These are phyloP conservation scores for Drosophila seclusa DNA, from an alignment of 2,888 invertebrate genomes.

Conservation along the genomic window DNA sequence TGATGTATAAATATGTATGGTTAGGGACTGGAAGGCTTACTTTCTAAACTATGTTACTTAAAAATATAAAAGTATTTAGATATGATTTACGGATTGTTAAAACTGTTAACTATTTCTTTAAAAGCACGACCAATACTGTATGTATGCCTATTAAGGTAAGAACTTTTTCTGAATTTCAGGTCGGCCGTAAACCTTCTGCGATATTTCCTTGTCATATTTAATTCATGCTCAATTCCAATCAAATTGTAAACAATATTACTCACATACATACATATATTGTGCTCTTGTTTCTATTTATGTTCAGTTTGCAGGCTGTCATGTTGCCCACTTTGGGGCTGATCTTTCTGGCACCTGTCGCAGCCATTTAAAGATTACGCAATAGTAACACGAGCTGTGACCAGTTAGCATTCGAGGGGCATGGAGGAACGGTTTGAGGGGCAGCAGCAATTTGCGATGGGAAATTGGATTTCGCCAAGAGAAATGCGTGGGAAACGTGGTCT, in stretches of 20 bases:
- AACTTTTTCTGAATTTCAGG: background rate
- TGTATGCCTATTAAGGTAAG: background rate
- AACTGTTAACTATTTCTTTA: background rate
- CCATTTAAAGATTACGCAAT: constrained; percentile 17
- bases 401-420: constrained; percentile 26
- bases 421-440: constrained; percentile 20
- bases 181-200: background rate
- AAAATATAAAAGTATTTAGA: background rate
- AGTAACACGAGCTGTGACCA: constrained; percentile 55
- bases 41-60: background rate
- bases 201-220: background rate
- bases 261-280: background rate
- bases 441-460: constrained; percentile 40
- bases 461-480: constrained; percentile 41
- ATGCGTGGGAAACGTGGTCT: constrained; percentile 17
- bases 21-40: too few species aligned
- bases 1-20: background rate
- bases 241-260: background rate
- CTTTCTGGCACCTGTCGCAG: constrained; percentile 31
- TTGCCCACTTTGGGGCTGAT: constrained; percentile 26
- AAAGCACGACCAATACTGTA: background rate
- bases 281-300: background rate
- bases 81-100: background rate
- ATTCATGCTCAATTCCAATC: background rate
- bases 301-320: background rate